These are phyloP conservation scores for Eupithecia exiguata DNA, from an alignment of 2,888 invertebrate genomes.

Conservation along the genomic window DNA sequence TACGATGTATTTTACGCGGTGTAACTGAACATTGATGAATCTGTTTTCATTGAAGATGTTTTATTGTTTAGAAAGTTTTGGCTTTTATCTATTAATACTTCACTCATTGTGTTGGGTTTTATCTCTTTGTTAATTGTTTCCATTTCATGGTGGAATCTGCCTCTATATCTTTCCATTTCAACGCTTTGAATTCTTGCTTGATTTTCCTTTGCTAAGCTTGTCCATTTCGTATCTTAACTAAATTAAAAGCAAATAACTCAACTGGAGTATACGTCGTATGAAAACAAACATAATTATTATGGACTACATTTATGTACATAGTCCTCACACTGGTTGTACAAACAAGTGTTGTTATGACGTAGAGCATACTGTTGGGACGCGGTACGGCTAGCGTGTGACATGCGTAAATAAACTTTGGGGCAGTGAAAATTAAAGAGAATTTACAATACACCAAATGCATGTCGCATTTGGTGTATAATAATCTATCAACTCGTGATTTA, in stretches of 20 bases:
- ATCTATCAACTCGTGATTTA: background rate
- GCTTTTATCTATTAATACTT: conserved; percentile 1
- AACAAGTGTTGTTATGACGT: conserved; percentile 53
- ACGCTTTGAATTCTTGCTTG: background rate
- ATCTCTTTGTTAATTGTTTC: background rate
- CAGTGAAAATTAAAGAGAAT: background rate
- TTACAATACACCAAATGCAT: background rate
- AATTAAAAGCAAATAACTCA: conserved; percentile 4
- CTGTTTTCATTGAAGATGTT: conserved; percentile 31
- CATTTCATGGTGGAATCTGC: background rate
- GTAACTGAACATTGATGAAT: conserved; percentile 15
- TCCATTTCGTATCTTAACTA: background rate
- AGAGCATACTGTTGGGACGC: conserved; percentile 41
- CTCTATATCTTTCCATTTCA: background rate
- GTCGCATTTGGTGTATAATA: too few relatives aligned
- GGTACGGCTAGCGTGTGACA: conserved; percentile 50
- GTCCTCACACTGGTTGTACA: conserved; percentile 44
- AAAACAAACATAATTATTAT: conserved; percentile 17
- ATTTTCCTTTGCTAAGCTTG: background rate
- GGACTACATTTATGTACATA: conserved; percentile 15
- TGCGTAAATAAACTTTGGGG: conserved; percentile 58
- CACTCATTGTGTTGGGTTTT: background rate
- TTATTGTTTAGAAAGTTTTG: background rate
- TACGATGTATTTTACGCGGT: background rate
- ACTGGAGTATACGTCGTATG: background rate